A percentile compares a stretch with the other conserved stretches of the same genome.
Conservation (phyloP, 2,113 vertebrate species). For the Geococcyx californianus region DNA sequence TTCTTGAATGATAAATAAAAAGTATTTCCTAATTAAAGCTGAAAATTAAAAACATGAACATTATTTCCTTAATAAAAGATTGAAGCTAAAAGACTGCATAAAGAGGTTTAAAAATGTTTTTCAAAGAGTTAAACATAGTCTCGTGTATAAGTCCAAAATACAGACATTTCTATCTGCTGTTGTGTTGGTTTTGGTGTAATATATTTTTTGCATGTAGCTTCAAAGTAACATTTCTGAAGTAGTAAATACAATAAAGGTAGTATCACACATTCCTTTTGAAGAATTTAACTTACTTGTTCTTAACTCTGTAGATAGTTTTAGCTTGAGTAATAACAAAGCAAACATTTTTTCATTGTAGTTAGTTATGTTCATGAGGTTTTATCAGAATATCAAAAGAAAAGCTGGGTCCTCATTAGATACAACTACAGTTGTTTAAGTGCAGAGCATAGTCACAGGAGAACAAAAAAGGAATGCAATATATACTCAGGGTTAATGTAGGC, state of each 20-base stretch:
- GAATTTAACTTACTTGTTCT: neutral
- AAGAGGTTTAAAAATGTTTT: neutral
- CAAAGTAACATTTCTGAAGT: neutral
- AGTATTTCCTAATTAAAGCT: neutral
- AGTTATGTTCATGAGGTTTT: neutral
- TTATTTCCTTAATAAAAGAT: neutral
- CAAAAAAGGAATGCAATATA: neutral
- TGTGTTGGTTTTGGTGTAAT: neutral
- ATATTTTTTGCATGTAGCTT: neutral
- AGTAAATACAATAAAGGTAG: neutral
- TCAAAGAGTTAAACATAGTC: neutral
- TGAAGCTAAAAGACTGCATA: neutral
- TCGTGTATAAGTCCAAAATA: neutral
- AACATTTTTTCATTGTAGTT: neutral
- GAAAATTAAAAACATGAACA: neutral
- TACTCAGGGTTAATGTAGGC: rapidly evolving
- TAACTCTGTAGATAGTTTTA: neutral
- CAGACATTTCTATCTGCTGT: neutral
- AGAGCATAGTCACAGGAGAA: neutral
- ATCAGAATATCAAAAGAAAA: neutral
- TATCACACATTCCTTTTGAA: neutral
- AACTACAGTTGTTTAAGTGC: neutral
- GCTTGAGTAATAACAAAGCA: neutral
- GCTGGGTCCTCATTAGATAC: neutral
- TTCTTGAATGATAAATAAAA: neutral